Conservation (phyloP, 2,113 vertebrate genomes). For the Dipodomys merriami region DNA sequence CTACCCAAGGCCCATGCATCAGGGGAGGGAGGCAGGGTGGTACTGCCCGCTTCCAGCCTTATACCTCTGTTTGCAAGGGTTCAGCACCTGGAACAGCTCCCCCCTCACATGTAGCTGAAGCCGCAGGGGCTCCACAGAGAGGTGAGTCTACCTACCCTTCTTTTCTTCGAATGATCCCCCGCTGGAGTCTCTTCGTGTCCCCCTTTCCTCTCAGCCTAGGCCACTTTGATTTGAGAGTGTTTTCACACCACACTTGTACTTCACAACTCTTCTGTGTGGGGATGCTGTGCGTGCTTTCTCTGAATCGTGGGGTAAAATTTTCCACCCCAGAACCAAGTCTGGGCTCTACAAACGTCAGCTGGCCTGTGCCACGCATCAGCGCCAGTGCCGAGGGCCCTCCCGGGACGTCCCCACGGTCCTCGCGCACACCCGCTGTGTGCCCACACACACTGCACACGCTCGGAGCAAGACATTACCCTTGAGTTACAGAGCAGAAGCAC, state of each 20-base stretch:
- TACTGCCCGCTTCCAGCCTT: rapidly evolving
- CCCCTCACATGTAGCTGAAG: not conserved
- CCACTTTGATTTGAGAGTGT: not conserved
- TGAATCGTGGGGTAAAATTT: too few relatives aligned
- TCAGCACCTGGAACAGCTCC: not conserved
- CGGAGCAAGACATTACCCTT: rapidly evolving
- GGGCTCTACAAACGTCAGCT: not conserved
- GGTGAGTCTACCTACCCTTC: rapidly evolving
- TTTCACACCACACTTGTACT: not conserved
- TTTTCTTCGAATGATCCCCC: rapidly evolving
- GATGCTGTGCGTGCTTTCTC: not conserved
- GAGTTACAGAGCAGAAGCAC: not conserved
- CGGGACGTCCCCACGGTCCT: too few relatives aligned
- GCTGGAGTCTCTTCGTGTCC: not conserved
- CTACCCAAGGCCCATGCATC: not conserved
- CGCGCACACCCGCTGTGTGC: too few relatives aligned
- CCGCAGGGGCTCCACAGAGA: not conserved
- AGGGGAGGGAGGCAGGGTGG: too few relatives aligned
- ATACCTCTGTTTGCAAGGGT: rapidly evolving
- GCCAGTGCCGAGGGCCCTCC: too few relatives aligned
- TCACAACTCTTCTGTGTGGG: rapidly evolving
- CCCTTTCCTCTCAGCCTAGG: not conserved
- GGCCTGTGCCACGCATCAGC: not conserved
- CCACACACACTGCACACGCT: too few relatives aligned
- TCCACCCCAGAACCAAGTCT: not conserved